Conservation (phyloP, 2,888 invertebrate species). For the Amphipoea oculea region DNA sequence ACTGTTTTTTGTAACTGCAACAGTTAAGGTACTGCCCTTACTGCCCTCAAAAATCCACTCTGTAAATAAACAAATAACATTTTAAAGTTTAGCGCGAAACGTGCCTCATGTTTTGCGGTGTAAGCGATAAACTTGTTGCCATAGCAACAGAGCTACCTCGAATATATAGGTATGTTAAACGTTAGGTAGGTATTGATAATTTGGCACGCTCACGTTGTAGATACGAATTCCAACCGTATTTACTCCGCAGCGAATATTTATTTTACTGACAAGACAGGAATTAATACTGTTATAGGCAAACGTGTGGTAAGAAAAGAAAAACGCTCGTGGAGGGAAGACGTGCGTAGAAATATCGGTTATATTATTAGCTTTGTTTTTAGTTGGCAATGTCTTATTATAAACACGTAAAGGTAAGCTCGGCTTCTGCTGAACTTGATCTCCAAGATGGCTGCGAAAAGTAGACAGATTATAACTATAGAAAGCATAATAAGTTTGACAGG, state of each 20-base stretch:
- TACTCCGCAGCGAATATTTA: slow-evolving; percentile 20
- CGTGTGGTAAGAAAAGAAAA: slow-evolving; percentile 1
- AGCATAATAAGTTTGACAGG: too few species aligned
- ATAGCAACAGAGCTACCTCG: background rate
- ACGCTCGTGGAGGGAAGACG: background rate
- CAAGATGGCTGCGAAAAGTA: background rate
- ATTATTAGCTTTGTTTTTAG: slow-evolving; percentile 20
- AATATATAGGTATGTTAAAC: too few species aligned
- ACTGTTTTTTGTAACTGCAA: too few species aligned
- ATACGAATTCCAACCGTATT: slow-evolving; percentile 14
- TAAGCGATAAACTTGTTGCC: background rate
- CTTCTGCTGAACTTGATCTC: background rate
- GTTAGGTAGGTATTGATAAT: slow-evolving; percentile 19
- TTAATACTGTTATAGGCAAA: slow-evolving; percentile 32
- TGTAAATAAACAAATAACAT: background rate
- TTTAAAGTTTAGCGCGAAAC: background rate
- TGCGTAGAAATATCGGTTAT: background rate
- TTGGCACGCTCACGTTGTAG: background rate
- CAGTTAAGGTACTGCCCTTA: too few species aligned
- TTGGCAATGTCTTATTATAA: background rate
- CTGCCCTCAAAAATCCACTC: too few species aligned
- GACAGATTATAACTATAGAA: too few species aligned
- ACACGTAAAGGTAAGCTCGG: background rate
- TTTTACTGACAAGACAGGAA: slow-evolving; percentile 32
- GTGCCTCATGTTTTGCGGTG: background rate